phyloP scores from a whole-genome alignment of 92 coral and sea anemone species.

The Nematostella vectensis region DNA sequence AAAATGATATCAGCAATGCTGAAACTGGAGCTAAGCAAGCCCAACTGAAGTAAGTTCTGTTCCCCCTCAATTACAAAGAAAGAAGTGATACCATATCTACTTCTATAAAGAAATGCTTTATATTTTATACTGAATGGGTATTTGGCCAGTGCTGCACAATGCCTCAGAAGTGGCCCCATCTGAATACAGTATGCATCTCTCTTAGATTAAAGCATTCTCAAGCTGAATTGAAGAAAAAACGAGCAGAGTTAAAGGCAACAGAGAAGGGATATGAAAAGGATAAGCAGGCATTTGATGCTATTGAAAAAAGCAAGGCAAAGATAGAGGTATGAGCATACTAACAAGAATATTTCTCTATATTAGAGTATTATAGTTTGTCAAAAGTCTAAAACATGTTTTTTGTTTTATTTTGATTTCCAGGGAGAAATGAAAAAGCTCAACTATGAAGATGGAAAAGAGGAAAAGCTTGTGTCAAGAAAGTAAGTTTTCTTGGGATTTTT shows the following conservation, averaged over 20 bases:
- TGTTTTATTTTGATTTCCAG: conserved; percentile 33
- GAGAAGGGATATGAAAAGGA: conserved; percentile 93
- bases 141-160: too few relatives aligned
- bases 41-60: conserved; percentile 94
- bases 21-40: conserved; percentile 97
- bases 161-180: too few relatives aligned
- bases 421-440: conserved; percentile 80
- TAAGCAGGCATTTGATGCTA: conserved; percentile 69
- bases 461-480: conserved; percentile 64
- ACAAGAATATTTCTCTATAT: neutral
- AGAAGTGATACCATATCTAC: too few relatives aligned
- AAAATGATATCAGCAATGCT: conserved; percentile 83
- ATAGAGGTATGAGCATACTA: conserved; percentile 71
- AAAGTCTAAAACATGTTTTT: too few relatives aligned
- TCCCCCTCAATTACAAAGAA: too few relatives aligned
- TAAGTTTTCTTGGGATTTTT: conserved; percentile 6
- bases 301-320: conserved; percentile 61
- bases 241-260: conserved; percentile 81
- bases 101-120: too few relatives aligned
- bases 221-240: conserved; percentile 81
- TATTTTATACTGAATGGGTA: too few relatives aligned
- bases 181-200: too few relatives aligned
- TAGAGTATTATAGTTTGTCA: too few relatives aligned
- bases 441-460: conserved; percentile 83
- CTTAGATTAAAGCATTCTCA: conserved; percentile 85